These are phyloP conservation scores for Typhlichthys subterraneus DNA, from an alignment of 2,797 vertebrate species.

Conservation along the genomic window DNA sequence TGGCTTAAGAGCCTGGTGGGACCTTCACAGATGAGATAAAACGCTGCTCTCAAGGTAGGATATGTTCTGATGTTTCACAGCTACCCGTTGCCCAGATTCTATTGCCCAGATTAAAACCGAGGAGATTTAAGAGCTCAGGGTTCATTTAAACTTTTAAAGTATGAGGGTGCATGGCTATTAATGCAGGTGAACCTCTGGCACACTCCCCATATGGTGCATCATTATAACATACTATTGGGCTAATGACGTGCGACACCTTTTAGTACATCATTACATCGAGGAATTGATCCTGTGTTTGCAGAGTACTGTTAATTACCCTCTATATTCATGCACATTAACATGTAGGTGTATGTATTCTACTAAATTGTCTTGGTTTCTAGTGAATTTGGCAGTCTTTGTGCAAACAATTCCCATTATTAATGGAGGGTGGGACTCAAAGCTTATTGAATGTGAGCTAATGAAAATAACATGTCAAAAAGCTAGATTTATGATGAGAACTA, in stretches of 20 bases:
- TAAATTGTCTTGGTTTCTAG: no score
- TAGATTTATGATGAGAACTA: no score
- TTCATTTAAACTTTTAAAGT: slow-evolving; percentile 1
- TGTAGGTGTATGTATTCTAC: no score
- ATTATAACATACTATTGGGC: neutral
- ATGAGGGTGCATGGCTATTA: slow-evolving; percentile 3
- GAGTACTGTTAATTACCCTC: no score
- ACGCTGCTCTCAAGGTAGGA: slow-evolving; percentile 41
- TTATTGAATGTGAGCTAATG: no score
- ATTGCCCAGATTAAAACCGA: neutral
- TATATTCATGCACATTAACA: no score
- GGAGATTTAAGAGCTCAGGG: slow-evolving; percentile 20
- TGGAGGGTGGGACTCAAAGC: no score
- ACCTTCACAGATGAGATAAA: slow-evolving; percentile 38
- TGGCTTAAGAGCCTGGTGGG: slow-evolving; percentile 31
- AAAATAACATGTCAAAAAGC: no score
- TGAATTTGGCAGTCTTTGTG: no score
- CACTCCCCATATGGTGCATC: slow-evolving; percentile 4
- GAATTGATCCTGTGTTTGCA: neutral
- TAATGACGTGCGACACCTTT: neutral
- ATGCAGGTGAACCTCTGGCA: slow-evolving; percentile 7
- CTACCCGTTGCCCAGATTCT: slow-evolving; percentile 27
- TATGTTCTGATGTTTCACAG: slow-evolving; percentile 32
- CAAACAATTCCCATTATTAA: no score
- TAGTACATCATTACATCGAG: neutral